These are phyloP conservation scores for Magallana gigas DNA, from an alignment of 1,140 invertebrate species.

Conservation along the genomic window DNA sequence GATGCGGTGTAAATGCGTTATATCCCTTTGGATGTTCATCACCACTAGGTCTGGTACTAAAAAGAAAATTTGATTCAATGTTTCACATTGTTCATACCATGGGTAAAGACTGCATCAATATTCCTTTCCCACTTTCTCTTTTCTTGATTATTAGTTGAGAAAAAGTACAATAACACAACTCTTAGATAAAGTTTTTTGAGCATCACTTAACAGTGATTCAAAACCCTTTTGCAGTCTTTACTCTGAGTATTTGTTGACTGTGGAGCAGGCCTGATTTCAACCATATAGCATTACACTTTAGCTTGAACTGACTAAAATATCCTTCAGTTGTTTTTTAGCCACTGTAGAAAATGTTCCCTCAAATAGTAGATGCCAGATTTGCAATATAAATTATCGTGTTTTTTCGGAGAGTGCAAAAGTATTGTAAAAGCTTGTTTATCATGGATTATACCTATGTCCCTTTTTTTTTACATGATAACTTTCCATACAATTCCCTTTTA, in stretches of 20 bases:
- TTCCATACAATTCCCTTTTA: not conserved
- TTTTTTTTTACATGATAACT: not conserved
- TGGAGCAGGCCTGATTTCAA: slow-evolving; percentile 34
- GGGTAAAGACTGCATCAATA: slow-evolving; percentile 14
- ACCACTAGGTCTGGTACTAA: slow-evolving; percentile 23
- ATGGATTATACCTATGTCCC: too few relatives aligned
- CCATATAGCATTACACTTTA: slow-evolving; percentile 36
- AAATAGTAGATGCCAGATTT: slow-evolving; percentile 14
- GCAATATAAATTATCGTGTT: not conserved
- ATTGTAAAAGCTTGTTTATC: not conserved
- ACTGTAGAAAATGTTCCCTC: not conserved
- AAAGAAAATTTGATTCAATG: slow-evolving; percentile 22
- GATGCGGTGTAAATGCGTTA: slow-evolving; percentile 55
- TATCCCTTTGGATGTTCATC: slow-evolving; percentile 37
- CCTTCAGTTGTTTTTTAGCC: not conserved
- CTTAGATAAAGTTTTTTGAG: not conserved
- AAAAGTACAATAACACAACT: not conserved
- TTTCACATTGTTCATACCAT: not conserved
- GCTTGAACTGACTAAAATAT: slow-evolving; percentile 34
- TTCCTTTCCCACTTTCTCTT: slow-evolving; percentile 17
- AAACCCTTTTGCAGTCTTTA: slow-evolving; percentile 2
- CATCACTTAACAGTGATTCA: not conserved
- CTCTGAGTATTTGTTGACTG: slow-evolving; percentile 34
- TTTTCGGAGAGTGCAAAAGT: not conserved
- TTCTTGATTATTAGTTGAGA: not conserved